phyloP scores from a whole-genome alignment of 2,797 vertebrate species.

The Jordanella pulchra region DNA sequence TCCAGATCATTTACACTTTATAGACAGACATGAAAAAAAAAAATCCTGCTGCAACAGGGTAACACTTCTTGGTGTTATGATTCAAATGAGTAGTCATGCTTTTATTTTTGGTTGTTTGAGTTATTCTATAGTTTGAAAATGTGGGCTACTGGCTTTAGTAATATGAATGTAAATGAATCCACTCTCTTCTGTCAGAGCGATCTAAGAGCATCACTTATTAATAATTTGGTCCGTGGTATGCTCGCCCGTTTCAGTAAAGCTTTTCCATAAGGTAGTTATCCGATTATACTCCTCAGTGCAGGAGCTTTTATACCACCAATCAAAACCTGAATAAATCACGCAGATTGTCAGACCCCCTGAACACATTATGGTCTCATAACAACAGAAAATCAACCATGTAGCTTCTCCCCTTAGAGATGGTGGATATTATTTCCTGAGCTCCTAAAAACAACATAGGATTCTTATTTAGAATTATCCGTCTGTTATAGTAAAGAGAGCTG shows the following conservation, averaged over 20 bases:
- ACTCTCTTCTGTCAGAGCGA: neutral
- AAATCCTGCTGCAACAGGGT: neutral
- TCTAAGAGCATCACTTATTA: neutral
- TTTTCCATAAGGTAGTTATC: conserved; percentile 43
- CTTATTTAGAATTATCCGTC: conserved; percentile 47
- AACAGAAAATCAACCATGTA: conserved; percentile 34
- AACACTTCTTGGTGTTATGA: neutral
- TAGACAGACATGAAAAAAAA: conserved; percentile 13
- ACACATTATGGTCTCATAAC: conserved; percentile 57
- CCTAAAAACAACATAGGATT: conserved; percentile 45
- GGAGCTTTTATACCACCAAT: conserved; percentile 53
- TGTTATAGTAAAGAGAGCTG: conserved; percentile 57
- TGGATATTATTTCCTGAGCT: conserved; percentile 50
- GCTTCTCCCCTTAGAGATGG: conserved; percentile 35
- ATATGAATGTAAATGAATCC: neutral
- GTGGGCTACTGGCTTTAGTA: neutral
- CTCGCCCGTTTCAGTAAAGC: neutral
- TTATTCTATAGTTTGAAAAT: neutral
- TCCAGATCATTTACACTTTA: conserved; percentile 65
- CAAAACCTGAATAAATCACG: conserved; percentile 59
- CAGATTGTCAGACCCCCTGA: conserved; percentile 34
- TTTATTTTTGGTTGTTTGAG: neutral
- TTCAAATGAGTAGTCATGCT: neutral
- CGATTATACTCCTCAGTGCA: conserved; percentile 39
- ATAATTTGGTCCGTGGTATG: neutral